These are phyloP conservation scores for Aphaenogaster rudis DNA, from an alignment of 1,140 invertebrate genomes.

Conservation along the genomic window DNA sequence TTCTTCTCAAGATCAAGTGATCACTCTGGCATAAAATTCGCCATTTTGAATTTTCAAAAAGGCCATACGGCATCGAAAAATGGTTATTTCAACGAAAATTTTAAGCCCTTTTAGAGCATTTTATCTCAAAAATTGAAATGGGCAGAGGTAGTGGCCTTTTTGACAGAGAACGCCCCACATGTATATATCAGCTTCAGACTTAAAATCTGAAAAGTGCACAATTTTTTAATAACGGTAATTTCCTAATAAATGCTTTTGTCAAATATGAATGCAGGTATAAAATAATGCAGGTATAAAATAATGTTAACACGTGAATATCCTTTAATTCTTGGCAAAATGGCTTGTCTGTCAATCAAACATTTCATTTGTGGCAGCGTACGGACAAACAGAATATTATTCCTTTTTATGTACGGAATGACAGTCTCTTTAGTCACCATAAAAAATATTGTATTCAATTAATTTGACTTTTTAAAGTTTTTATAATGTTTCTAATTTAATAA, in stretches of 20 bases:
- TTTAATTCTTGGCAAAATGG: background rate
- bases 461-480: background rate
- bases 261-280: background rate
- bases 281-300: background rate
- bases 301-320: background rate
- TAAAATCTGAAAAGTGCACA: constrained; percentile 3
- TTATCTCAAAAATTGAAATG: too few species aligned
- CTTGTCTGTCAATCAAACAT: background rate
- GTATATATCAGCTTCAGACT: background rate
- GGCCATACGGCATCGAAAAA: too few species aligned
- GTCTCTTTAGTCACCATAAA: background rate
- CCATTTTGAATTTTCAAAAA: too few species aligned
- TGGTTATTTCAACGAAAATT: too few species aligned
- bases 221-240: constrained; percentile 1
- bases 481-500: background rate
- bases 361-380: background rate
- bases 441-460: background rate
- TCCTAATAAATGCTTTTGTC: background rate
- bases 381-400: background rate
- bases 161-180: too few species aligned
- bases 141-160: too few species aligned
- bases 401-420: background rate
- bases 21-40: too few species aligned
- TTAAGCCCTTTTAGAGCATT: too few species aligned
- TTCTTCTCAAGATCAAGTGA: too few species aligned